Evolutionary conservation across 2,113 vertebrate genomes (phyloP), one percentile per base, ranked within the genome.

Genomic region (Glareola pratincola): DNA sequence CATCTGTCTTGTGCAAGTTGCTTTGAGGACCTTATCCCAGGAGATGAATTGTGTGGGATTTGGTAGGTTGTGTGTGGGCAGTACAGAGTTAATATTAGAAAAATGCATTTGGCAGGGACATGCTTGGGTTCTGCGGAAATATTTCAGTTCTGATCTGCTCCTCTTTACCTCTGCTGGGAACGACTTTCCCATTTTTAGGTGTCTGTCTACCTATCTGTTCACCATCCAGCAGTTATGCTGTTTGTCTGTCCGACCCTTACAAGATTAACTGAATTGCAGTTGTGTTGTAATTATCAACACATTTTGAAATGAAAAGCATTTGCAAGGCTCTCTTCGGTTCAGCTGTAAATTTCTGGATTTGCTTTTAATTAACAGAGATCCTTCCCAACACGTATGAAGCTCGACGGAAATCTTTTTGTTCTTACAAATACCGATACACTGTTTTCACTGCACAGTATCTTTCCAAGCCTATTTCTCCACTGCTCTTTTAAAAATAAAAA

Each of bases 261-360:
- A 88, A 80, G 83, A 75, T 87, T 67, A 88, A 85, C 34, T 73
- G 67, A 88, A 88, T 48, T 87, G 62, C n/a, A 72, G 54, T 91
- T 72, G 15, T 77, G 41, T 86, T 90, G 66, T 83, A 86, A 76
- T 91, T 76, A 94, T 74, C 60, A 85, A 54, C n/a, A 90, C 91
- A 89, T 76, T 94, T 72, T 73, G 57, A 95, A 94, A 85, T 56
- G 59, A 82, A 82, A 94, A 91, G 39, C 36, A 66, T 91, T 92
- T 94, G 53, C 34, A 91, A 41, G 53, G 32, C 36, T 45, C 67
- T 87, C 57, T 53, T 81, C 76, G 76, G 56, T 74, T 94, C 83
- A 94, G 54, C 50, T 83, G 45, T 50, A 88, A 92, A 88, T 91
- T 93, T 94, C 74, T 94, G 72, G 90, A 73, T 85, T 93, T 92